A percentile compares a stretch with the other conserved stretches of the same genome.
These are phyloP conservation scores for Dasypus novemcinctus DNA, from an alignment of 2,113 vertebrate species.

Conservation along the genomic window DNA sequence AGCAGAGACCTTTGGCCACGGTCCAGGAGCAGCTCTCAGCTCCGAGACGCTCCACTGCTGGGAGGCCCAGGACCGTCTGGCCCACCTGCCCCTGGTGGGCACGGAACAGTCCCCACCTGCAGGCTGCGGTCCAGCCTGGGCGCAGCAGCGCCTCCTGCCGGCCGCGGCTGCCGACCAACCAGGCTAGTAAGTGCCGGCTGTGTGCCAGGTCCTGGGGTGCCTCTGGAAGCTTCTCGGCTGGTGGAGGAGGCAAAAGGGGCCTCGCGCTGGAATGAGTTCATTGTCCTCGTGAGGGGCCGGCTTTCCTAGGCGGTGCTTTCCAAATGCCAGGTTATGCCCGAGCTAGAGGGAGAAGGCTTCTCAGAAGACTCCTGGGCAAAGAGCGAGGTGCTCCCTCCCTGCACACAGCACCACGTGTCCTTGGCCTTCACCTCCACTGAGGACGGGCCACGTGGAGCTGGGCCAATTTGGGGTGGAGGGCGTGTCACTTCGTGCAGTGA, in stretches of 20 bases:
- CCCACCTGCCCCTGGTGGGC: not conserved
- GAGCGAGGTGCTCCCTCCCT: not conserved
- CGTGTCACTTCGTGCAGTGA: rapidly evolving
- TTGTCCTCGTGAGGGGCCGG: not conserved
- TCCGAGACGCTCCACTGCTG: not conserved
- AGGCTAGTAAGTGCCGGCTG: too few species aligned
- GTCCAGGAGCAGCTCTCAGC: not conserved
- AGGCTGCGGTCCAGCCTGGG: not conserved
- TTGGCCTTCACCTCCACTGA: not conserved
- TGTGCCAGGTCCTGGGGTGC: too few species aligned
- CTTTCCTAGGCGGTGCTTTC: not conserved
- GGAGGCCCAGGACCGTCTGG: not conserved
- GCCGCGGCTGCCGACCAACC: too few species aligned
- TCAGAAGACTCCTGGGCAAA: not conserved
- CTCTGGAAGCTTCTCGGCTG: not conserved
- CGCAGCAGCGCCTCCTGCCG: not conserved
- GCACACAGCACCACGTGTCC: rapidly evolving
- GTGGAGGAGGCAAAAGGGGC: not conserved
- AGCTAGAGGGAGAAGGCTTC: not conserved
- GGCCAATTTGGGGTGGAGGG: not conserved
- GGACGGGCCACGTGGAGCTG: not conserved
- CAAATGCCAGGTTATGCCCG: not conserved
- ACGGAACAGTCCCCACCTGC: too few species aligned
- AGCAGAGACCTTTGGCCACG: not conserved
- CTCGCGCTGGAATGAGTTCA: rapidly evolving